phyloP scores from a whole-genome alignment of 2,888 invertebrate genomes.

The Allolobophora icterica region DNA sequence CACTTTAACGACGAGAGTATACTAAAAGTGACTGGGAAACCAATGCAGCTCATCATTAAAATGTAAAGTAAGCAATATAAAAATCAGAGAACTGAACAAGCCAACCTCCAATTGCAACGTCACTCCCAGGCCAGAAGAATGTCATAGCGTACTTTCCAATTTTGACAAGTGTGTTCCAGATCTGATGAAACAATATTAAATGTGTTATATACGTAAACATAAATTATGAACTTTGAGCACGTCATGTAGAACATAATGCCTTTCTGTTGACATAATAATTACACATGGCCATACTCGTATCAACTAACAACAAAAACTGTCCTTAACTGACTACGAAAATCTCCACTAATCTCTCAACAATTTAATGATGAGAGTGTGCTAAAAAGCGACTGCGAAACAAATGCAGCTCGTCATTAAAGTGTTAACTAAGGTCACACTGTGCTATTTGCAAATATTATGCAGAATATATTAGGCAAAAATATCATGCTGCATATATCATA shows the following conservation, averaged over 20 bases:
- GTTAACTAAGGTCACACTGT: not conserved
- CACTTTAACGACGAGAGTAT: too few species aligned
- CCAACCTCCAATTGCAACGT: conserved; percentile 43
- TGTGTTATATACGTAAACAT: not conserved
- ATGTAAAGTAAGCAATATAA: too few species aligned
- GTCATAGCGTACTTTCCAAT: conserved; percentile 55
- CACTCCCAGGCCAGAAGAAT: conserved; percentile 60
- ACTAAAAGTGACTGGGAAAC: too few species aligned
- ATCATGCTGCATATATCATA: not conserved
- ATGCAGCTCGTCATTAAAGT: too few species aligned
- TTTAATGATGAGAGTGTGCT: too few species aligned
- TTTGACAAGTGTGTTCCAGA: conserved; percentile 58
- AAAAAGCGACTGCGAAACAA: too few species aligned
- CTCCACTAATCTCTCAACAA: not conserved
- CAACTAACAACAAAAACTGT: not conserved
- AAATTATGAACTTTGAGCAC: not conserved
- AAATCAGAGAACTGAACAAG: too few species aligned
- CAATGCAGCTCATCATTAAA: not conserved
- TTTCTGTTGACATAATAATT: not conserved
- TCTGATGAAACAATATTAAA: conserved; percentile 39
- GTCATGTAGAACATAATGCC: not conserved
- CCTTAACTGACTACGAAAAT: not conserved
- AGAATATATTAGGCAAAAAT: not conserved
- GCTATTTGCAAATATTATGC: not conserved
- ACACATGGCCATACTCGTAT: not conserved